Base-by-base conservation (phyloP, 2,113 vertebrate genomes). In the Pseudopodoces humilis region DNA sequence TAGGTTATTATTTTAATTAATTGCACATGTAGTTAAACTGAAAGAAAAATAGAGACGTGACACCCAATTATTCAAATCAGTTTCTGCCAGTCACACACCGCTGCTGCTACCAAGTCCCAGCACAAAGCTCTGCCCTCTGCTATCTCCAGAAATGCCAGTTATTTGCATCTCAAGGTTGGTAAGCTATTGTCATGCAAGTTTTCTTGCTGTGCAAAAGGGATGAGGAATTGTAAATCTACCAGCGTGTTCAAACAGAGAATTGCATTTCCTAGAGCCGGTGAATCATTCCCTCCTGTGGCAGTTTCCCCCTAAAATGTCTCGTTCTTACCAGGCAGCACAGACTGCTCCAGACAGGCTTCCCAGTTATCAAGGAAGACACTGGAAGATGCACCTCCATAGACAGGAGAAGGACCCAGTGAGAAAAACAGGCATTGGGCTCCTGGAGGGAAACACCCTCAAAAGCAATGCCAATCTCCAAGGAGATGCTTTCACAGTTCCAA, bases 1-100 rank as follows among this genome's bases (percentile, higher is more conserved):
- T 94, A 96, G 90, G 91, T 93, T 96, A 97, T 97, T 97, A 96
- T 96, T 97, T 95, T 96, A 96, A 97, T 97, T 97, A 97, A 97
- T 97, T 93, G 95, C 95, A 94, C 84, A 95, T 94, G 94, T 92
- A 93, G 95, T 96, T 95, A 94, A 94, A 95, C 95, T 68, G 95
- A 94, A 96, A 95, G 95, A 90, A 96, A 97, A 96, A 97, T 90
- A 94, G 92, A 96, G 95, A 93, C 5, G 69, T 93, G 94, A 95
- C 95, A 92, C 94, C 94, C 84, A 92, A 95, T 96, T 97, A 92
- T 95, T 96, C 93, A 96, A 93, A 95, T 96, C 90, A 83, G 94
- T 62, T 92, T 72, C 87, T 94, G 71, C 81, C 92, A 95, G 88
- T 95, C 80, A 70, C 87, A 91, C 37, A 94, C 62, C 1, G 0